Evolutionary conservation across 2,888 invertebrate genomes (phyloP), one percentile per base, ranked within the genome.

Genomic region (Ctenicera cuprea): DNA sequence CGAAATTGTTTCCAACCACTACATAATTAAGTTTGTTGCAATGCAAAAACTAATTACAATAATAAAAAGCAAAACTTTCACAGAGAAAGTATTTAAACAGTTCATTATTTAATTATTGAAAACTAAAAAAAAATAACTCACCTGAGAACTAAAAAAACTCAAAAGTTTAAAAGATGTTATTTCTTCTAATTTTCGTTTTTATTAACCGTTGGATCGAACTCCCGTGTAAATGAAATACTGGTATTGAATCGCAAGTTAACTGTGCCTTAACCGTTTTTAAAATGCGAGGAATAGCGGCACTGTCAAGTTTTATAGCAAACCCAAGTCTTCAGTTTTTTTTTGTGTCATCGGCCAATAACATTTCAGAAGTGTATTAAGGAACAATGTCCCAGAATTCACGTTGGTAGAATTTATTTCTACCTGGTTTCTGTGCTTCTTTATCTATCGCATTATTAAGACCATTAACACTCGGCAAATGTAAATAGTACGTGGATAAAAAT

Each of bases 261-360:
- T 38, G 38, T 38, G 30, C 54, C 54, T 54, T 16, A 48, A 70
- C 57, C 37, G 68, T 64, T 71, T 74, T 74, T 71, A 65, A 71
- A 74, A 70, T 70, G 70, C 33, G 54, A 54, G 26, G 57, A 66
- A 66, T 74, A 74, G 71, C 71, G 74, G 71, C 70, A 71, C 65
- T 66, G 48, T 48, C 66, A 65, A 71, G 74, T 74, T 74, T 74
- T 74, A 74, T 74, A 74, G 70, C 43, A 20, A 48, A n/a, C 41
- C 12, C 43, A 48, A 59, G 12, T 30, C 33, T 65, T 57, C 50
- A 65, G 37, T 38, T 65, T 74, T 74, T 74, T 74, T 74, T 63
- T 64, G 33, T 74, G 62, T 65, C 64, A 70, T 71, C 66, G 74
- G 66, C 74, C 74, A 74, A 74, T 74, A 74, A 66, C 74, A 59